Evolutionary conservation across 1,140 invertebrate species (phyloP), one percentile per base, ranked within the genome.

Genomic region (Maniola jurtina): DNA sequence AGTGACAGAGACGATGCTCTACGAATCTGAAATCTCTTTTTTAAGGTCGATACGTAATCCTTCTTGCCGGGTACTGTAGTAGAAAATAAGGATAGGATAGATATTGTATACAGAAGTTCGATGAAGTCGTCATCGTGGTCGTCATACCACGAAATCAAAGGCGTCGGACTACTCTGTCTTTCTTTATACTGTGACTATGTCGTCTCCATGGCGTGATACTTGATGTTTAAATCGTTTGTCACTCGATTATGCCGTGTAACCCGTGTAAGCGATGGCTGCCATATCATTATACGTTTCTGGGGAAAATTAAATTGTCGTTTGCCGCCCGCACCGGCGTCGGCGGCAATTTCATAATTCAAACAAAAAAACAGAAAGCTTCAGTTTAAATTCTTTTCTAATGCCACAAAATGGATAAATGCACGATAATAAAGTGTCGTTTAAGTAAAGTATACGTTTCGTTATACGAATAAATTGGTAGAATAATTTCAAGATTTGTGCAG

Each of bases 371-470:
- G 57, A 57, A 71, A 82, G 42, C 42, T 45, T 45, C 42, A 45
- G 25, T 58, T 55, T 42, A 77, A 64, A 78, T 75, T 76, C 64
- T 70, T 71, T 81, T 83, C 62, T 81, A 88, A 86, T 87, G 76
- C 79, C 77, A 78, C 76, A 83, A 84, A 83, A 84, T 73, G 83
- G 79, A 84, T 88, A 86, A 89, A 77, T 71, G 72, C 68, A 64
- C 79, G 77, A 81, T 90, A 87, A 89, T 84, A 90, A 89, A 89
- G 78, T 90, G 88, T 89, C 88, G 85, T 89, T 90, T 90, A 89
- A 78, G 66, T 80, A 84, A 90, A 90, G 75, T 79, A 90, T 75
- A 85, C 73, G 74, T 84, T 75, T 72, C 70, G 69, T 45, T 71
- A 73, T 68, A 73, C 68, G 63, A 70, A 71, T 75, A 50, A 80